Base-by-base conservation (phyloP, 2,113 vertebrate species). In the Microcebus ravelobensis region DNA sequence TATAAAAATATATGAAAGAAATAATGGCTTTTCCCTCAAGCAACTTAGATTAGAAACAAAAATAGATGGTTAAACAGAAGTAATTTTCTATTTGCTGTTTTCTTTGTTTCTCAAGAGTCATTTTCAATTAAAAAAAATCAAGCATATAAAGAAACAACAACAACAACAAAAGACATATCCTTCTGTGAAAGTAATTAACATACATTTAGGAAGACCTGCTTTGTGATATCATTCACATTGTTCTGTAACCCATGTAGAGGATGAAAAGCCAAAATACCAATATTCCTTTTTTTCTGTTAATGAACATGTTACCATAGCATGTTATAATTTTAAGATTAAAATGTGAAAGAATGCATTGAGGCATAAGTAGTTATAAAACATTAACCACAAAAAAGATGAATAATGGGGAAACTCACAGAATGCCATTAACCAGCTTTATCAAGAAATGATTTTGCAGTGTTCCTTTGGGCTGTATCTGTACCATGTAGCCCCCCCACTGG, bases 1-100 rank as follows among this genome's bases (percentile, higher is more conserved):
- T 29, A 81, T 61, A 65, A 92, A 96, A 76, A 79, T 63, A 68
- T 55, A 39, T 42, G 55, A 77, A 96, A 74, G 27, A 63, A 85
- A 81, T 68, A 86, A 74, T 61, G 20, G 23, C 36, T 61, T 91
- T 90, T 93, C 25, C 42, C 14, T 79, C 18, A 55, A 79, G 61
- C 85, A 93, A 91, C 27, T 74, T 91, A 90, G 34, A 59, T 87
- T 96, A 8, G 18, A 97, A 89, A 85, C 63, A 76, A 91, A 89
- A 87, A 63, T 31, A 94, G 73, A 76, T 59, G 29, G 93, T 57
- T 70, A 87, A 93, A 63, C 6, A n/a, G 87, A 91, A 91, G 25
- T 31, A 81, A 85, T 63, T 95, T 55, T 92, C 70, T 83, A 11
- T 27, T 80, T 94, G 29, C 20, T 63, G 87, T 90, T 96, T 90